Conservation (phyloP, 35 echinoderm and acorn worm genomes). For the Hemicentrotus pulcherrimus region DNA sequence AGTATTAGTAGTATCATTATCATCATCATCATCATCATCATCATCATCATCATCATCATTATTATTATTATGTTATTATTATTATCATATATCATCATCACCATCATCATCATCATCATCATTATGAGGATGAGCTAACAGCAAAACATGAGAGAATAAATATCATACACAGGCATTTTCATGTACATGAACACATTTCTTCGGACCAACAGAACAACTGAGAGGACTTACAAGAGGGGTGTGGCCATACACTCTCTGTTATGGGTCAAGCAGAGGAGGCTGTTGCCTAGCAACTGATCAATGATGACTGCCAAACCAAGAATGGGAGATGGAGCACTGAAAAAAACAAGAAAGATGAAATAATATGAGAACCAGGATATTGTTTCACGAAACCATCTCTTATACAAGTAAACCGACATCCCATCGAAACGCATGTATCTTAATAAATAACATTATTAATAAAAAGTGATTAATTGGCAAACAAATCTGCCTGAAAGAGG, state of each 20-base stretch:
- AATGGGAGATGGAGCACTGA: slow-evolving; percentile 80
- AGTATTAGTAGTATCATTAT: neutral
- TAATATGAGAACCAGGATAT: too few relatives aligned
- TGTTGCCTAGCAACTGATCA: slow-evolving; percentile 85
- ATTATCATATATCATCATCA: too few relatives aligned
- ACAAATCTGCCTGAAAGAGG: too few relatives aligned
- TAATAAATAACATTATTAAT: too few relatives aligned
- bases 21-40: slow-evolving; percentile 49
- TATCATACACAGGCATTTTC: too few relatives aligned
- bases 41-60: slow-evolving; percentile 33
- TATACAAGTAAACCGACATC: too few relatives aligned
- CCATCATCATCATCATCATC: neutral
- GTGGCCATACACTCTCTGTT: slow-evolving; percentile 73
- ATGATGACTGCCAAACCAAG: slow-evolving; percentile 68
- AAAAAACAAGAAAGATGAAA: neutral
- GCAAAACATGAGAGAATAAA: too few relatives aligned
- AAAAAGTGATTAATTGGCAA: too few relatives aligned
- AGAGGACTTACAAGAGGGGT: slow-evolving; percentile 59
- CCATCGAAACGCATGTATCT: too few relatives aligned
- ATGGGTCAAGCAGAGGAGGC: slow-evolving; percentile 72
- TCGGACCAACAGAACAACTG: neutral
- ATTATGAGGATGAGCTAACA: neutral
- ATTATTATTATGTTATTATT: too few relatives aligned
- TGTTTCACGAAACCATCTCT: too few relatives aligned
- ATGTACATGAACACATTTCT: too few relatives aligned